phyloP scores from a whole-genome alignment of 2,888 invertebrate genomes.

The Spialia ferax region DNA sequence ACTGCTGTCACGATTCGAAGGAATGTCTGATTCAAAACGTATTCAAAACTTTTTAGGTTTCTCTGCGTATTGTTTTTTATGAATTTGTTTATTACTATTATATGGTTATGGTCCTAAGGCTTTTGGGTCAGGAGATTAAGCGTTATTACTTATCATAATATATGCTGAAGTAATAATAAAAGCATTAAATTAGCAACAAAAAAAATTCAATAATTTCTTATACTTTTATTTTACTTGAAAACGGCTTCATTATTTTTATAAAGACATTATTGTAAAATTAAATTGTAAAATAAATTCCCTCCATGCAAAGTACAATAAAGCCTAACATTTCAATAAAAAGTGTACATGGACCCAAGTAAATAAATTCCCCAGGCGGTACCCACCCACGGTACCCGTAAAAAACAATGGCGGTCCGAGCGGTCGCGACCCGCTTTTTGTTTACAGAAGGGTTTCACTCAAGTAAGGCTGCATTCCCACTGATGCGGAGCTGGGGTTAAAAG shows the following conservation, averaged over 20 bases:
- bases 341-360: not conserved
- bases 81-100: too few species aligned
- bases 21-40: not conserved
- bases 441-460: conserved; percentile 13
- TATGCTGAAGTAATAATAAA: too few species aligned
- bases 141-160: too few species aligned
- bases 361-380: not conserved
- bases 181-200: too few species aligned
- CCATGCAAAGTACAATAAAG: not conserved
- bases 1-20: not conserved
- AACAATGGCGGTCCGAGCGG: not conserved
- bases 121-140: too few species aligned
- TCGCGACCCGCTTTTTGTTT: conserved; percentile 12
- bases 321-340: not conserved
- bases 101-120: too few species aligned
- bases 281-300: not conserved
- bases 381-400: conserved; percentile 2
- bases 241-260: too few species aligned
- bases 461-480: too few species aligned
- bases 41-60: not conserved
- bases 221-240: too few species aligned
- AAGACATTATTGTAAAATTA: too few species aligned
- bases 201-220: too few species aligned
- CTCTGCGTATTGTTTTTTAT: not conserved
- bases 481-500: too few species aligned